Percentiles rank a stretch among this genome's conserved stretches.
phyloP scores from a whole-genome alignment of 1,140 invertebrate genomes.

The Pinna nobilis region DNA sequence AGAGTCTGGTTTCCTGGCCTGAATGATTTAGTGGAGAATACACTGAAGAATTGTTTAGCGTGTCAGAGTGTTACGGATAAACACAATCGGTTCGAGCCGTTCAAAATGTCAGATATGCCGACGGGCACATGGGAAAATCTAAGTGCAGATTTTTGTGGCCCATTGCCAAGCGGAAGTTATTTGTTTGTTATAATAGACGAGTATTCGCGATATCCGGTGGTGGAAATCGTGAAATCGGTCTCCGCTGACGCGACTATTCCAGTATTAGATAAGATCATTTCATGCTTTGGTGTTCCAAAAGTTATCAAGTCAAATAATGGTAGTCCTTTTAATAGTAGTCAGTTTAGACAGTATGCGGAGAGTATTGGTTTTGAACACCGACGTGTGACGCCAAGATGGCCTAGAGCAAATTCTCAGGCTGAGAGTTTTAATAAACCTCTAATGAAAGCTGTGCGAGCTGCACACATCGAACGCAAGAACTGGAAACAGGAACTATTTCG shows the following conservation, averaged over 20 bases:
- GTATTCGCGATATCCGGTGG: constrained; percentile 48
- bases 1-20: constrained; percentile 34
- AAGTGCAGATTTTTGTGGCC: constrained; percentile 38
- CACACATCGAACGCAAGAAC: constrained; percentile 39
- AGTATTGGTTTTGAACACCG: constrained; percentile 36
- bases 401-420: constrained; percentile 49
- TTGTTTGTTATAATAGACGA: constrained; percentile 49
- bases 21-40: not conserved
- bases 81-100: constrained; percentile 14
- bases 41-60: constrained; percentile 9
- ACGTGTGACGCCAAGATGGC: constrained; percentile 37
- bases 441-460: constrained; percentile 45
- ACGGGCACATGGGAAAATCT: not conserved
- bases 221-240: not conserved
- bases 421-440: constrained; percentile 50
- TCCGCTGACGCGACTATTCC: constrained; percentile 2
- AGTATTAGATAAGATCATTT: constrained; percentile 26
- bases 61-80: constrained; percentile 18
- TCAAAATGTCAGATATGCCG: constrained; percentile 38
- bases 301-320: constrained; percentile 51
- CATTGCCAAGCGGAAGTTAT: constrained; percentile 41
- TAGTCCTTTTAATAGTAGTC: constrained; percentile 48
- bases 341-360: constrained; percentile 29
- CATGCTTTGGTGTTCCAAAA: constrained; percentile 36
- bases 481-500: constrained; percentile 48